Conservation (phyloP, 2,113 vertebrate genomes). For the Accipiter virgatus region DNA sequence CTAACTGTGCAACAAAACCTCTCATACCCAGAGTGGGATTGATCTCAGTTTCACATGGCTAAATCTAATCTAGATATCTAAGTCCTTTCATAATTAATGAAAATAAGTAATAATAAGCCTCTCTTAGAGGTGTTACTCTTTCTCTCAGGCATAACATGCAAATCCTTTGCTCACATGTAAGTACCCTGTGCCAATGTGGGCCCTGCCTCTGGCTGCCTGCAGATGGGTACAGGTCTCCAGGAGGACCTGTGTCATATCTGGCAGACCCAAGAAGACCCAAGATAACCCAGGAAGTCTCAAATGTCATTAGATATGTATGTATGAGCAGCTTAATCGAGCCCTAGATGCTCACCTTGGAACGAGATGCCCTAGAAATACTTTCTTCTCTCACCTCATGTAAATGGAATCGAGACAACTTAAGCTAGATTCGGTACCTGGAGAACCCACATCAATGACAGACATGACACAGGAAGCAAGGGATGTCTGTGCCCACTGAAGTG, state of each 20-base stretch:
- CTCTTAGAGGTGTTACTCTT: neutral
- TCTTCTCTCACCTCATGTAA: neutral
- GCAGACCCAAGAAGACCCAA: neutral
- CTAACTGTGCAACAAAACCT: neutral
- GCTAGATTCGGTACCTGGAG: neutral
- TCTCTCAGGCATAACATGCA: neutral
- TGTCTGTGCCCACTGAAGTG: neutral
- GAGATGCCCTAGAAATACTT: neutral
- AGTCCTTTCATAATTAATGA: neutral
- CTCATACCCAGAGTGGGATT: neutral
- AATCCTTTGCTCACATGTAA: neutral
- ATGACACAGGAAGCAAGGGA: neutral
- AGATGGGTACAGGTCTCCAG: neutral
- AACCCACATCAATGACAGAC: accelerated
- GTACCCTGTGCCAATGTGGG: too few species aligned
- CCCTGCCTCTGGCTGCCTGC: neutral
- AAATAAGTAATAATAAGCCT: neutral
- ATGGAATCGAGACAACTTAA: neutral
- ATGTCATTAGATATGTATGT: neutral
- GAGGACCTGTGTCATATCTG: neutral
- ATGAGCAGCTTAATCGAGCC: neutral
- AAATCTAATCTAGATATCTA: neutral
- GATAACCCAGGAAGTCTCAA: neutral
- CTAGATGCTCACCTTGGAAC: neutral
- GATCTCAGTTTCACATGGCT: neutral